These are phyloP conservation scores for Spheniscus humboldti DNA, from an alignment of 2,797 vertebrate species.

Conservation along the genomic window DNA sequence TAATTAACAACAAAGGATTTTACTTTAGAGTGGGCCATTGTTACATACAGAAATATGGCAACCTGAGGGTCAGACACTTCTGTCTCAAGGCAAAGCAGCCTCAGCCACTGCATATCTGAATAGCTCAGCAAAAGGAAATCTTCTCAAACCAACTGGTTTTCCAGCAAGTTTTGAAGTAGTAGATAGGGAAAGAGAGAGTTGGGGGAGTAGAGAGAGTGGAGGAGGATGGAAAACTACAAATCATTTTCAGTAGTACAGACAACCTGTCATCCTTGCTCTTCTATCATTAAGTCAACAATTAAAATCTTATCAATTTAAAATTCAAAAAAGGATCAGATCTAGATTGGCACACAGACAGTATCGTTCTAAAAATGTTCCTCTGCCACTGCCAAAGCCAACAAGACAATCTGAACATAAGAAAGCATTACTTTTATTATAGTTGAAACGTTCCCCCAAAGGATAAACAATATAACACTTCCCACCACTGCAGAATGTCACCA, in stretches of 20 bases:
- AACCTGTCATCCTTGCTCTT: background rate
- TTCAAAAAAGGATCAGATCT: background rate
- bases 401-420: background rate
- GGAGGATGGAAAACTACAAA: background rate
- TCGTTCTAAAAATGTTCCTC: background rate
- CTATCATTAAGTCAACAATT: background rate
- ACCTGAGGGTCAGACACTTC: background rate
- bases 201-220: background rate
- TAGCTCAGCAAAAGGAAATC: background rate
- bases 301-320: background rate
- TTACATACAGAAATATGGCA: background rate
- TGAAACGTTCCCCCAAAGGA: background rate
- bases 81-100: background rate
- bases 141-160: background rate
- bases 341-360: background rate
- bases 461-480: background rate
- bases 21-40: background rate
- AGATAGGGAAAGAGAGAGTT: background rate
- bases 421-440: background rate
- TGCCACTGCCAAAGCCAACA: background rate
- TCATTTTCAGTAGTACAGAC: background rate
- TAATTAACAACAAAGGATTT: background rate
- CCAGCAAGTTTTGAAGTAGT: background rate
- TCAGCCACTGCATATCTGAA: background rate
- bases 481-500: background rate